phyloP scores from a whole-genome alignment of 1,140 invertebrate species.

The Achatina immaculata region DNA sequence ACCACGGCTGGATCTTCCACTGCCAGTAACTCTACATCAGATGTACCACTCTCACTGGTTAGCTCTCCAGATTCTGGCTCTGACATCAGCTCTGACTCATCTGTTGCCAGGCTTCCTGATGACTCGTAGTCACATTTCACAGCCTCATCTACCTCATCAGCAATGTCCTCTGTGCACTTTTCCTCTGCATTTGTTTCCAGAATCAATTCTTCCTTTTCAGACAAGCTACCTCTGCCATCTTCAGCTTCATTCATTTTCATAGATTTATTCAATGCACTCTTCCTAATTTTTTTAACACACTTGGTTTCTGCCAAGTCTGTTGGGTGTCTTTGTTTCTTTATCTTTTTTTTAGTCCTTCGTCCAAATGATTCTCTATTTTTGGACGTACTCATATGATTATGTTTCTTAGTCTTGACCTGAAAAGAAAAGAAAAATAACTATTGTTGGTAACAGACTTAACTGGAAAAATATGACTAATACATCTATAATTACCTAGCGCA shows the following conservation, averaged over 20 bases:
- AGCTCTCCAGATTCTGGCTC: constrained; percentile 53
- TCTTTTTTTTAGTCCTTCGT: background rate
- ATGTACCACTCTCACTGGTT: constrained; percentile 16
- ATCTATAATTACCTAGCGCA: constrained; percentile 33
- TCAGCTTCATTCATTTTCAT: background rate
- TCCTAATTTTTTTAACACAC: background rate
- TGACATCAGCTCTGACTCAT: constrained; percentile 74
- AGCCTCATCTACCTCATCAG: constrained; percentile 13
- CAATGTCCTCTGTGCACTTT: constrained; percentile 31
- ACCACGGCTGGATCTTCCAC: background rate
- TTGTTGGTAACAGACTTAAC: constrained; percentile 7
- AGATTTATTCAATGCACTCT: background rate
- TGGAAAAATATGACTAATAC: background rate
- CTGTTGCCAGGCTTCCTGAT: constrained; percentile 38
- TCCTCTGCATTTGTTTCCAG: constrained; percentile 38
- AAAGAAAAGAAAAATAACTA: constrained; percentile 6
- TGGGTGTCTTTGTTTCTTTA: background rate
- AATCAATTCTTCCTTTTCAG: background rate
- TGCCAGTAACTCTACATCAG: background rate
- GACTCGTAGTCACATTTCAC: constrained; percentile 15
- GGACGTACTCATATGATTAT: background rate
- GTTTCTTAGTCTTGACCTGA: background rate
- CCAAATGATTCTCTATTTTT: too few relatives aligned
- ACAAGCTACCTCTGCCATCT: background rate
- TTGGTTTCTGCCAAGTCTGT: background rate